Evolutionary conservation across 2,888 invertebrate genomes (phyloP).

Genomic region (Diplazon laetatorius): DNA sequence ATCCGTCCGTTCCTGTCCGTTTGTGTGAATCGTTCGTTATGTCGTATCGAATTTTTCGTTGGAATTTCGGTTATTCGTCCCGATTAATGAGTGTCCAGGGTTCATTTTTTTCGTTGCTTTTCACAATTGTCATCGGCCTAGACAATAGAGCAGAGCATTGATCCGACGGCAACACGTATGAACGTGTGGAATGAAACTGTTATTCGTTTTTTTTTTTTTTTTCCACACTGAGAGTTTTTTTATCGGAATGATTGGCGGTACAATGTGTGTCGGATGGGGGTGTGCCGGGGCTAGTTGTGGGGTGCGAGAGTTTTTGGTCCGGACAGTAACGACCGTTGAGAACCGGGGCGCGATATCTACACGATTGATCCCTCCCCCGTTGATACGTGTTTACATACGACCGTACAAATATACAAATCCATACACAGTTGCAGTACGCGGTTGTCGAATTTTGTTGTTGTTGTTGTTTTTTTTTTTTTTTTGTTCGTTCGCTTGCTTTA

Average conservation of each 20-base stretch:
- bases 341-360: slow-evolving; percentile 52
- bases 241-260: slow-evolving; percentile 45
- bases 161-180: slow-evolving; percentile 42
- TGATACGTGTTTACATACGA: slow-evolving; percentile 50
- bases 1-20: neutral
- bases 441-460: too few relatives aligned
- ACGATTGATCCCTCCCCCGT: slow-evolving; percentile 51
- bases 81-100: slow-evolving; percentile 15
- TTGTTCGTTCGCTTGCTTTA: slow-evolving; percentile 5
- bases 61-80: slow-evolving; percentile 7
- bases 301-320: slow-evolving; percentile 4
- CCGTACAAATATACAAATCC: slow-evolving; percentile 62
- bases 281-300: slow-evolving; percentile 1
- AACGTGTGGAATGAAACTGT: slow-evolving; percentile 20
- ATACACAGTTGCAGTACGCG: slow-evolving; percentile 55
- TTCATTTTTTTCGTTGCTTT: slow-evolving; percentile 15
- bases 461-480: slow-evolving; percentile 26
- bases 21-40: slow-evolving; percentile 20
- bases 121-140: slow-evolving; percentile 40
- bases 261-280: slow-evolving; percentile 25
- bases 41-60: slow-evolving; percentile 14
- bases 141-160: slow-evolving; percentile 46
- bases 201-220: slow-evolving; percentile 3
- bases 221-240: slow-evolving; percentile 4
- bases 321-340: slow-evolving; percentile 36